Base-by-base conservation (phyloP, 2,797 vertebrate genomes). In the Coregonus ussuriensis region DNA sequence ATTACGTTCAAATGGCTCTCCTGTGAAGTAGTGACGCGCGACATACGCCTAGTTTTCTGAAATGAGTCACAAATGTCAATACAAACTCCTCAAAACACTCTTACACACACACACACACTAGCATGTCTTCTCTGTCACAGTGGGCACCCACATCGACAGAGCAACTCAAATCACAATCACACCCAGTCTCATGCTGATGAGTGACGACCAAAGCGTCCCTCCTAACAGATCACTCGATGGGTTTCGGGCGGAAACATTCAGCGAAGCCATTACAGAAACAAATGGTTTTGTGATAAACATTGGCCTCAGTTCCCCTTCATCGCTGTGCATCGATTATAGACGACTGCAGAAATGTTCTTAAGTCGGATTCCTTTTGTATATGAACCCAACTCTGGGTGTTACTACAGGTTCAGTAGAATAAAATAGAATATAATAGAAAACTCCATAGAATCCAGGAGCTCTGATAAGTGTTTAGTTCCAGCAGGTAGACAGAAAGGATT, bases 281-380 rank as follows among this genome's bases (percentile, higher is more conserved):
- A 75, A 79, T 72, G 41, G 53, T 66, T 84, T 82, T 84, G 79
- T 71, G 66, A 16, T 81, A 78, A 77, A 84, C 63, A 72, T 80
- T 79, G 68, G 54, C 74, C 18, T 65, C 53, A 74, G 78, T 82
- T 83, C 71, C 72, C 77, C 54, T 72, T 75, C 81, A 77, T 84
- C 82, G 83, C 41, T 56, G 79, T 54, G 74, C 81, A 83, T 83
- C 83, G 79, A 86, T 89, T 87, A 80, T 74, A 84, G 56, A 65
- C 70, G 35, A 18, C 16, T 21, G 71, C 31, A 73, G 62, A 74
- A 65, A 25, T 63, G 82, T 85, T 82, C 74, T 80, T 87, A 65
- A 81, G 75, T 77, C 73, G 76, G 80, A 72, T 18, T n/a, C n/a
- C n/a, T n/a, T n/a, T 80, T 79, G 74, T 84, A 78, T 83, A 67